A percentile compares a stretch with the other conserved stretches of the same genome.
Conservation (phyloP, 2,888 invertebrate genomes). For the Aphidius colemani region DNA sequence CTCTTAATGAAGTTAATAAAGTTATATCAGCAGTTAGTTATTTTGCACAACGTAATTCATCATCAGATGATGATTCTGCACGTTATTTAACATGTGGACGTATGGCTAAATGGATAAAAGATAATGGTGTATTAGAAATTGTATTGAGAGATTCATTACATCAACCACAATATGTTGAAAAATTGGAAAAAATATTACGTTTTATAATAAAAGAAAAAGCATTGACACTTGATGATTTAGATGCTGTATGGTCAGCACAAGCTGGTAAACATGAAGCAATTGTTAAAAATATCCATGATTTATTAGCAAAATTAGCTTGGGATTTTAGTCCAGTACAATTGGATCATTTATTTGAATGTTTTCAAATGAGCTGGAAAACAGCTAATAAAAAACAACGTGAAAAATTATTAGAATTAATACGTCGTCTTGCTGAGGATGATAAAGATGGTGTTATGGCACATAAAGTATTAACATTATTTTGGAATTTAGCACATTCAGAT, state of each 20-base stretch:
- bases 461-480: slow-evolving; percentile 91
- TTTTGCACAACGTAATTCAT: slow-evolving; percentile 77
- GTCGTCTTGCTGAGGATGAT: slow-evolving; percentile 95
- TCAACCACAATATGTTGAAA: slow-evolving; percentile 97
- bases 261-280: slow-evolving; percentile 98
- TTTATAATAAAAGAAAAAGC: slow-evolving; percentile 95
- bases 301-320: slow-evolving; percentile 96
- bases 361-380: slow-evolving; percentile 94
- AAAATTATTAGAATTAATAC: slow-evolving; percentile 90
- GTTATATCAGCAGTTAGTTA: slow-evolving; percentile 89
- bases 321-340: slow-evolving; percentile 97
- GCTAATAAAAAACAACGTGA: slow-evolving; percentile 96
- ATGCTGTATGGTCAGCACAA: slow-evolving; percentile 96
- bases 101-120: slow-evolving; percentile 95
- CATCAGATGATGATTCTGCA: slow-evolving; percentile 81
- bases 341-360: slow-evolving; percentile 96
- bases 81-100: slow-evolving; percentile 93
- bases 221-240: slow-evolving; percentile 86
- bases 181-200: slow-evolving; percentile 94
- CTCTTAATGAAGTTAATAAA: slow-evolving; percentile 97
- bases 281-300: slow-evolving; percentile 95
- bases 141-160: slow-evolving; percentile 94
- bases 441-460: slow-evolving; percentile 99
- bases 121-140: slow-evolving; percentile 93
- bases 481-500: slow-evolving; percentile 95